These are phyloP conservation scores for Phenacoccus solenopsis DNA, from an alignment of 1,140 invertebrate genomes.

Conservation along the genomic window DNA sequence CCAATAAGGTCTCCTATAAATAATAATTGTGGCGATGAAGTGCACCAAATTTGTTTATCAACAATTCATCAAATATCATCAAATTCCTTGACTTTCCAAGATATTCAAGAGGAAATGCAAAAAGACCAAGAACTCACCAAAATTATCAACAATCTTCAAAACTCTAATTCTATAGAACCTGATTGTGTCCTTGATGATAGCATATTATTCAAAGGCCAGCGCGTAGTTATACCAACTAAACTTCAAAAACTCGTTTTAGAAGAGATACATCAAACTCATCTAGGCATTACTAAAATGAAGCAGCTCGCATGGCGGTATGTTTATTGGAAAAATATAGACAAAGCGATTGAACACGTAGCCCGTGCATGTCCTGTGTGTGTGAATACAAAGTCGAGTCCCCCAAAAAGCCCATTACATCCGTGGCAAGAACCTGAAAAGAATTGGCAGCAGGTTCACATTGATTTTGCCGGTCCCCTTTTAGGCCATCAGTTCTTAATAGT, in stretches of 20 bases:
- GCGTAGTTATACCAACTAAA: too few species aligned
- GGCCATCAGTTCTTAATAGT: constrained; percentile 33
- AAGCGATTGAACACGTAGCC: constrained; percentile 28
- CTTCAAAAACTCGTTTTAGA: constrained; percentile 18
- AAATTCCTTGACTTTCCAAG: not conserved
- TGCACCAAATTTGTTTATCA: not conserved
- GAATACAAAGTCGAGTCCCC: constrained; percentile 22
- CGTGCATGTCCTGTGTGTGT: constrained; percentile 25
- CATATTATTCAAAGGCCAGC: too few species aligned
- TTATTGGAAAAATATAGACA: constrained; percentile 28
- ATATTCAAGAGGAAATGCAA: not conserved
- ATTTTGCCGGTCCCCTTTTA: constrained; percentile 30
- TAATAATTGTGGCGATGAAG: too few species aligned
- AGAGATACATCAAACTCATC: constrained; percentile 26
- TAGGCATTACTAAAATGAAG: constrained; percentile 30
- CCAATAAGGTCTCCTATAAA: constrained; percentile 8
- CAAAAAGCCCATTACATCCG: constrained; percentile 24
- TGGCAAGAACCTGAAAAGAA: constrained; percentile 28
- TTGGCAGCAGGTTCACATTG: constrained; percentile 29
- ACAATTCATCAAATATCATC: not conserved
- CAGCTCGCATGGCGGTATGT: constrained; percentile 25
- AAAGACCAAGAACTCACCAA: not conserved
- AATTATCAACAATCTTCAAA: not conserved
- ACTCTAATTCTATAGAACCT: not conserved
- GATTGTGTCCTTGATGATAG: not conserved